A percentile compares a stretch with the other conserved stretches of the same genome.
Evolutionary conservation across 2,113 vertebrate genomes (phyloP).

Genomic region (Prionailurus bengalensis): DNA sequence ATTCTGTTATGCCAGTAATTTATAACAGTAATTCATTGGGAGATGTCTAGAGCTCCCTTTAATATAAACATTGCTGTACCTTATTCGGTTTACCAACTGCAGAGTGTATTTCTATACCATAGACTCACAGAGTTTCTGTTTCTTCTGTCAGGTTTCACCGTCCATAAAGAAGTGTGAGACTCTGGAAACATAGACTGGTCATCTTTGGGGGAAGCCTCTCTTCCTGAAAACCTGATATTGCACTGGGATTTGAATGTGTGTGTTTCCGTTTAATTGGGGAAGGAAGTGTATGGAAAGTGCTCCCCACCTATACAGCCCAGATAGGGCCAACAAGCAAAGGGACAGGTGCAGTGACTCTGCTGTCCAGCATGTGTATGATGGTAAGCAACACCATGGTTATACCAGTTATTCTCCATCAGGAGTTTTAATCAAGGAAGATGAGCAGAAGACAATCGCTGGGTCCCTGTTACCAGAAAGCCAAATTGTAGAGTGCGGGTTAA

Average conservation of each 20-base stretch:
- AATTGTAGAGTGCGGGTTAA: slow-evolving; percentile 46
- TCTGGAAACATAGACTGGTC: slow-evolving; percentile 67
- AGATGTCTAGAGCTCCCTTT: neutral
- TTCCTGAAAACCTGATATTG: slow-evolving; percentile 82
- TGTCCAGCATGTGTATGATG: neutral
- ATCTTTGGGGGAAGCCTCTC: slow-evolving; percentile 78
- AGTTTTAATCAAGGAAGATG: slow-evolving; percentile 76
- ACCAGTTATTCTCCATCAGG: slow-evolving; percentile 52
- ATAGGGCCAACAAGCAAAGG: slow-evolving; percentile 50
- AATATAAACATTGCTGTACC: neutral
- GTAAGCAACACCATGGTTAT: slow-evolving; percentile 62
- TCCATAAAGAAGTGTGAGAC: slow-evolving; percentile 83
- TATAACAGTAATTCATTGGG: neutral
- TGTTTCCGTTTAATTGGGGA: slow-evolving; percentile 76
- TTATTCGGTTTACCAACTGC: neutral
- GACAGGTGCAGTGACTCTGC: slow-evolving; percentile 6
- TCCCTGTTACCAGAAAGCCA: slow-evolving; percentile 76
- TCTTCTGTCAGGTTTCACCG: slow-evolving; percentile 89
- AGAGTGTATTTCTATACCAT: neutral
- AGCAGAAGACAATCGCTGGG: slow-evolving; percentile 86
- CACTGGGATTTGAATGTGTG: slow-evolving; percentile 84
- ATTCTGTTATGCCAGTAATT: neutral
- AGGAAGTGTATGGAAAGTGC: slow-evolving; percentile 56
- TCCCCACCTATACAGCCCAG: slow-evolving; percentile 52
- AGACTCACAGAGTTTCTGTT: slow-evolving; percentile 46